These are phyloP conservation scores for Tautogolabrus adspersus DNA, from an alignment of 2,113 vertebrate species.

Conservation along the genomic window DNA sequence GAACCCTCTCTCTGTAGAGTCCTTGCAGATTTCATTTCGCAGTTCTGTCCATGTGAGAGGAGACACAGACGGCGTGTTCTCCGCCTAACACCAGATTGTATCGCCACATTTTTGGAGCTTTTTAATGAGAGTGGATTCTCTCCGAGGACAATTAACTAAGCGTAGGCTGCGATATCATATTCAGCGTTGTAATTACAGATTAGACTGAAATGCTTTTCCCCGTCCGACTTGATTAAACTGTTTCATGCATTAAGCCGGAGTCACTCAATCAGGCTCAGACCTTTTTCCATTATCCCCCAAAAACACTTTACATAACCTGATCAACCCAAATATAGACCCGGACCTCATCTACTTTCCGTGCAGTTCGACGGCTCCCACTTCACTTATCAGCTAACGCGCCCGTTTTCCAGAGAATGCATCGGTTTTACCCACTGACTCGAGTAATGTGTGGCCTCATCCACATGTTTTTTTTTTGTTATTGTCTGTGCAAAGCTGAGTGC, in stretches of 20 bases:
- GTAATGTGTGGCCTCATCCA: background rate
- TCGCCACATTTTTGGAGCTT: no score
- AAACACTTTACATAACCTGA: slow-evolving; percentile 58
- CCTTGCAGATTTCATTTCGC: background rate
- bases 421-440: slow-evolving; percentile 1
- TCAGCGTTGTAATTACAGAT: slow-evolving; percentile 46
- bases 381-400: background rate
- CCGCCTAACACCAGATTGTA: background rate
- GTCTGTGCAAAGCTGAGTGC: slow-evolving; percentile 19
- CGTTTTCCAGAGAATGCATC: background rate
- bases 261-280: slow-evolving; percentile 42
- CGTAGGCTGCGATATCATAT: slow-evolving; percentile 32
- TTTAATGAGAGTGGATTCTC: background rate
- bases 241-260: slow-evolving; percentile 31
- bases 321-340: slow-evolving; percentile 27
- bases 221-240: slow-evolving; percentile 38
- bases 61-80: background rate
- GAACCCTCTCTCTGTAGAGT: slow-evolving; percentile 6
- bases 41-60: background rate
- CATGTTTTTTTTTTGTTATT: slow-evolving; percentile 11
- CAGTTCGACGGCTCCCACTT: background rate
- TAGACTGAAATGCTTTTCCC: slow-evolving; percentile 37
- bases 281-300: slow-evolving; percentile 23
- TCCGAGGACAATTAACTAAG: slow-evolving; percentile 45
- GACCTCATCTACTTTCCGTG: slow-evolving; percentile 22